Evolutionary conservation across 2,888 invertebrate genomes (phyloP).

Genomic region (Acanthosepion pharaonis): DNA sequence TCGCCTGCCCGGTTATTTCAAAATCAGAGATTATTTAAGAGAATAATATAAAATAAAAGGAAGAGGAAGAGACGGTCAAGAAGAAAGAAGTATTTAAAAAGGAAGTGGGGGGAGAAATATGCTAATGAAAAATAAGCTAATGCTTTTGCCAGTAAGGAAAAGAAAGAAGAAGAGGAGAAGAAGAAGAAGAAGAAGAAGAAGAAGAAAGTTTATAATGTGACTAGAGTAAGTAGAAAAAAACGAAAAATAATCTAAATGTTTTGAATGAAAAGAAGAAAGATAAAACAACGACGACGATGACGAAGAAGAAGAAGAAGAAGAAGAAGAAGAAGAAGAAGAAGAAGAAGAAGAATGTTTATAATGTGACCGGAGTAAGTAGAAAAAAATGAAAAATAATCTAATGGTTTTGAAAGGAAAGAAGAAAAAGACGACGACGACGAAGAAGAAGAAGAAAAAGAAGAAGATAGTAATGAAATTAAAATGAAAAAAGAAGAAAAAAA

Average conservation of each 20-base stretch:
- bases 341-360: not conserved
- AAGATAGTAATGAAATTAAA: not conserved
- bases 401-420: not conserved
- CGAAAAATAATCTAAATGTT: no score
- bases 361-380: not conserved
- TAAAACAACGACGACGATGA: not conserved
- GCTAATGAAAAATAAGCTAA: no score
- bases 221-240: no score
- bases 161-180: not conserved
- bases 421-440: not conserved
- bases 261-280: no score
- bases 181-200: not conserved
- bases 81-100: not conserved
- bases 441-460: not conserved
- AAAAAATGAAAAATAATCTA: not conserved
- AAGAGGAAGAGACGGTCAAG: not conserved
- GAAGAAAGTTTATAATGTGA: not conserved
- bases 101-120: no score
- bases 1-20: not conserved
- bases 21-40: not conserved
- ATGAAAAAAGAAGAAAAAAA: no score
- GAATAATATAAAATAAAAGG: not conserved
- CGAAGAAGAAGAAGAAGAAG: not conserved
- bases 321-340: no score
- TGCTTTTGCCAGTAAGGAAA: no score